Conservation (phyloP, 1,140 invertebrate genomes). For the Mycetomoellerius zeteki region DNA sequence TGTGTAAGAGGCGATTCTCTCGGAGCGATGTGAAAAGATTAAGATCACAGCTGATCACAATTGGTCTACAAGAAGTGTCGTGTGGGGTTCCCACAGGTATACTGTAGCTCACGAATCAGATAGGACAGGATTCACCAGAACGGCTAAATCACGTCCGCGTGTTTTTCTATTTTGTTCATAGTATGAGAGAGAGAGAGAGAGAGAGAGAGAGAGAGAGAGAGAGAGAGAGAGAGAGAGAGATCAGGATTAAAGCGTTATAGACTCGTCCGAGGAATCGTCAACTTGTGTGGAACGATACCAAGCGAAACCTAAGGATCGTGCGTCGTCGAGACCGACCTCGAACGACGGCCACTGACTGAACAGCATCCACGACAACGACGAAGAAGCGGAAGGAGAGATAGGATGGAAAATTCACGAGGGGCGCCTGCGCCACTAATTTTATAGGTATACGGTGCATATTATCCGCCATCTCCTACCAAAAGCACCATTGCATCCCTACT, state of each 20-base stretch:
- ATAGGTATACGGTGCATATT: conserved; percentile 74
- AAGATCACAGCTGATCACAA: not conserved
- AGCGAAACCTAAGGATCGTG: conserved; percentile 16
- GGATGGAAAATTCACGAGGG: conserved; percentile 37
- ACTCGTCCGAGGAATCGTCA: conserved; percentile 56
- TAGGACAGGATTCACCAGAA: not conserved
- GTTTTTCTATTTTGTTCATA: not conserved
- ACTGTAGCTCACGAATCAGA: not conserved
- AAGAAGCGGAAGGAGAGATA: conserved; percentile 60
- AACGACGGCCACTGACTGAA: conserved; percentile 78
- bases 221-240: not conserved
- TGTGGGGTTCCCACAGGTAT: not conserved
- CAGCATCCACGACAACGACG: conserved; percentile 69
- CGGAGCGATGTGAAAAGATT: not conserved
- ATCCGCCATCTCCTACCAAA: conserved; percentile 58
- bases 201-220: not conserved
- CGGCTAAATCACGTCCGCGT: not conserved
- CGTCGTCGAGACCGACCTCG: conserved; percentile 63
- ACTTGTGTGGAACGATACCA: conserved; percentile 21
- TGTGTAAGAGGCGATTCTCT: not conserved
- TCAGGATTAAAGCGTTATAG: conserved; percentile 55
- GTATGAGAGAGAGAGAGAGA: not conserved
- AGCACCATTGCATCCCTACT: not conserved
- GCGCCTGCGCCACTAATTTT: conserved; percentile 81
- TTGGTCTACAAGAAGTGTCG: not conserved